phyloP scores from a whole-genome alignment of 2,888 invertebrate species.

The Furcula furcula region DNA sequence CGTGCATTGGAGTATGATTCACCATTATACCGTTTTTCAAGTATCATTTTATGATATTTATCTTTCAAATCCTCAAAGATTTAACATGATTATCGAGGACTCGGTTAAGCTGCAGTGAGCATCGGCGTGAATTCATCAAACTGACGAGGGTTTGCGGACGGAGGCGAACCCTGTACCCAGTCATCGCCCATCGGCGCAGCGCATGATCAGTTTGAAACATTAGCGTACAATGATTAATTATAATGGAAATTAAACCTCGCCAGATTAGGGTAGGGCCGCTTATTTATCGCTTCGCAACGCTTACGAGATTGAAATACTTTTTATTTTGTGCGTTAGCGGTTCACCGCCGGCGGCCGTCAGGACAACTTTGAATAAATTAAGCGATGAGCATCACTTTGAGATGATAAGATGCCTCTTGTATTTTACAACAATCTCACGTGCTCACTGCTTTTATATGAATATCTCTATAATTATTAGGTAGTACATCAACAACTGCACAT shows the following conservation, averaged over 20 bases:
- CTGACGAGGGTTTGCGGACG: slow-evolving; percentile 41
- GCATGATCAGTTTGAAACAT: slow-evolving; percentile 31
- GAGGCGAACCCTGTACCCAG: slow-evolving; percentile 12
- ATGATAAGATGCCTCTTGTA: no score
- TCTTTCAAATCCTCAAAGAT: slow-evolving; percentile 20
- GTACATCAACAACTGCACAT: no score
- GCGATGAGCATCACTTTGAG: slow-evolving; percentile 6
- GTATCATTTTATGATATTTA: slow-evolving; percentile 19
- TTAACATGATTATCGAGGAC: slow-evolving; percentile 32
- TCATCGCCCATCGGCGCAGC: slow-evolving; percentile 22
- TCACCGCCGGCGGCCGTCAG: slow-evolving; percentile 7
- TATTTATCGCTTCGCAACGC: slow-evolving; percentile 21
- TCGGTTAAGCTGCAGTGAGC: slow-evolving; percentile 21
- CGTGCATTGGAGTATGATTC: not conserved
- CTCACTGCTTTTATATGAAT: no score
- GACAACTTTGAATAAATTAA: slow-evolving; percentile 21
- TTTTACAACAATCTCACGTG: no score
- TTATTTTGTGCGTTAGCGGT: slow-evolving; percentile 15
- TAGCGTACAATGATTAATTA: slow-evolving; percentile 44
- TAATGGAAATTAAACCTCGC: slow-evolving; percentile 26
- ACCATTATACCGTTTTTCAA: slow-evolving; percentile 2
- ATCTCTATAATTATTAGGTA: no score
- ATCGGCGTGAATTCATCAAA: slow-evolving; percentile 40
- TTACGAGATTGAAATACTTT: slow-evolving; percentile 21
- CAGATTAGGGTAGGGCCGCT: slow-evolving; percentile 14